These are phyloP conservation scores for Planococcus citri DNA, from an alignment of 1,140 invertebrate species.

Conservation along the genomic window DNA sequence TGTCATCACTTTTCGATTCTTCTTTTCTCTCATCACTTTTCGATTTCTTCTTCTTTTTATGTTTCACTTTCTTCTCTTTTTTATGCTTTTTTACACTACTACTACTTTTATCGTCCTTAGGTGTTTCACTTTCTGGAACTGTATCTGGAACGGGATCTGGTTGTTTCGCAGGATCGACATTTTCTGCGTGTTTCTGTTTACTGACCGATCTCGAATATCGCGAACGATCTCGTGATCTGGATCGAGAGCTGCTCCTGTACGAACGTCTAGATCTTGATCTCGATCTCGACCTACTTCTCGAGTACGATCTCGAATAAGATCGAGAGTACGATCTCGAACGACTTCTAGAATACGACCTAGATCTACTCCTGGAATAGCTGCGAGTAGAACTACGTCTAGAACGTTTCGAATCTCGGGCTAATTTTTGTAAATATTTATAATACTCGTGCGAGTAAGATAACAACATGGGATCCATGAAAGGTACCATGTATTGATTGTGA, in stretches of 20 bases:
- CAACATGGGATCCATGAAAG: slow-evolving; percentile 27
- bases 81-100: background rate
- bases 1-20: background rate
- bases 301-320: slow-evolving; percentile 10
- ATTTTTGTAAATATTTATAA: slow-evolving; percentile 39
- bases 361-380: background rate
- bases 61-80: slow-evolving; percentile 2
- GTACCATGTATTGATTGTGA: background rate
- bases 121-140: too few species aligned
- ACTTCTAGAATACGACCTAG: slow-evolving; percentile 11
- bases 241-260: slow-evolving; percentile 13
- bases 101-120: background rate
- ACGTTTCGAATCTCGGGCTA: slow-evolving; percentile 33
- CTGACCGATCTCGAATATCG: slow-evolving; percentile 25
- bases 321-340: slow-evolving; percentile 19
- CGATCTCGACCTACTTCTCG: slow-evolving; percentile 21
- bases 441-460: slow-evolving; percentile 31
- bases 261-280: slow-evolving; percentile 24
- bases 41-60: background rate
- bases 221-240: slow-evolving; percentile 30
- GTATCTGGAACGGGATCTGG: background rate
- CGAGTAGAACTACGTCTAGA: slow-evolving; percentile 31
- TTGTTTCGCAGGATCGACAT: background rate
- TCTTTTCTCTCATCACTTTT: background rate
- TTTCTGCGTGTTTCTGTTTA: background rate